These are phyloP conservation scores for Lontra canadensis DNA, from an alignment of 2,113 vertebrate species.

Conservation along the genomic window DNA sequence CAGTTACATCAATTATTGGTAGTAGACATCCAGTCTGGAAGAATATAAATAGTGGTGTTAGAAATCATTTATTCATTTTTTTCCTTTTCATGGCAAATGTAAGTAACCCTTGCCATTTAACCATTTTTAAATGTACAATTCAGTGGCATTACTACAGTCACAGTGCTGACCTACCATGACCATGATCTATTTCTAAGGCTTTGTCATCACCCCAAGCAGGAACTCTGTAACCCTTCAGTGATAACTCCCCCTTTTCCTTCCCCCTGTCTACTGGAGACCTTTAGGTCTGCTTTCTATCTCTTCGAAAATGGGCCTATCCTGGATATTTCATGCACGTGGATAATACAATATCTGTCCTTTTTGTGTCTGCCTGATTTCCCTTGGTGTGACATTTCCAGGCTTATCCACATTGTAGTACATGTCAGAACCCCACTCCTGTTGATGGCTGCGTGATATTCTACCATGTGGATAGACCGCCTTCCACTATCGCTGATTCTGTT, in stretches of 20 bases:
- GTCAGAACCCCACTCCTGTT: background rate
- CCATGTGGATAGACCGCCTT: accelerated
- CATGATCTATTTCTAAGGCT: background rate
- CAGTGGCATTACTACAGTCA: background rate
- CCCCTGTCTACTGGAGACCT: background rate
- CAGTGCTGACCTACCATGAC: background rate
- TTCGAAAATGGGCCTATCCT: background rate
- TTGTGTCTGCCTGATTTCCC: background rate
- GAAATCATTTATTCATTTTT: background rate
- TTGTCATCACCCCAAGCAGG: background rate
- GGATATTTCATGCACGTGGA: background rate
- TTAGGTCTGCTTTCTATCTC: background rate
- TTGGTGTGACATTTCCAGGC: background rate
- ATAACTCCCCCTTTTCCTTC: background rate
- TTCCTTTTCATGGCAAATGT: background rate
- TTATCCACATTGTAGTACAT: background rate
- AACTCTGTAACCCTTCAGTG: background rate
- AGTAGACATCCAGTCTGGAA: background rate
- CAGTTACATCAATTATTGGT: background rate
- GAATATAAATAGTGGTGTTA: background rate
- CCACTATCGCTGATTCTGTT: background rate
- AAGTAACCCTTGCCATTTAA: background rate
- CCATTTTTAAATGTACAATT: background rate
- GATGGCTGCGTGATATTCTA: background rate
- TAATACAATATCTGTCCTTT: background rate